Evolutionary conservation across 1,140 invertebrate species (phyloP), one percentile per base, ranked within the genome.

Genomic region (Drosophila simulans): DNA sequence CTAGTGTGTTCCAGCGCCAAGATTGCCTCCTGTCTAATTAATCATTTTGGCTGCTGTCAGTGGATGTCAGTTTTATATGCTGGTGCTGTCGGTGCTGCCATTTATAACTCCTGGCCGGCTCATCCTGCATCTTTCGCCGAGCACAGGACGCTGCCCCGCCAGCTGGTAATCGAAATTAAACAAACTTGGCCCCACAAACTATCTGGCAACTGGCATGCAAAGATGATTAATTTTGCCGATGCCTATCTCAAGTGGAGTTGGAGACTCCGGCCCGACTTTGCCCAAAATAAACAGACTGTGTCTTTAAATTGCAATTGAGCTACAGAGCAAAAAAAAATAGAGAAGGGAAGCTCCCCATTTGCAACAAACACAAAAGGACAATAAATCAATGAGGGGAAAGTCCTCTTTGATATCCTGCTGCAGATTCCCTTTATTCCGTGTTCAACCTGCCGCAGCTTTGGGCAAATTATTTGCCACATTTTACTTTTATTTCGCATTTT

Each of bases 391-490:
- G 84, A 65, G 62, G 74, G 51, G 34, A 77, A 59, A 83, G 59
- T 84, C 82, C 79, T 70, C 84, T 89, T 89, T 89, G 84, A 89
- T 80, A 88, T 89, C 63, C 57, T 74, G 45, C 40, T 54, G 27
- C 37, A 51, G 25, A 51, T 42, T 39, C 58, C 48, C 25, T 52
- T 60, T 25, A 55, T 37, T 35, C 46, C 27, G 58, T 62, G 57
- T 72, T 56, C 83, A 88, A 86, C 83, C 83, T 88, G 83, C 75
- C 80, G 77, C 82, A 91, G 84, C 88, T 91, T 91, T 91, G 88
- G 82, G 89, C 88, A 91, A 91, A 91, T 91, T 91, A 88, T 91
- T 91, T 89, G 73, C 77, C 80, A 69, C 76, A 88, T 83, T 88
- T 83, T 80, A 57, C 48, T 74, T 74, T 89, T 82, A 71, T 80